Conservation (phyloP, 2,797 vertebrate genomes). For the Vespertilio murinus region DNA sequence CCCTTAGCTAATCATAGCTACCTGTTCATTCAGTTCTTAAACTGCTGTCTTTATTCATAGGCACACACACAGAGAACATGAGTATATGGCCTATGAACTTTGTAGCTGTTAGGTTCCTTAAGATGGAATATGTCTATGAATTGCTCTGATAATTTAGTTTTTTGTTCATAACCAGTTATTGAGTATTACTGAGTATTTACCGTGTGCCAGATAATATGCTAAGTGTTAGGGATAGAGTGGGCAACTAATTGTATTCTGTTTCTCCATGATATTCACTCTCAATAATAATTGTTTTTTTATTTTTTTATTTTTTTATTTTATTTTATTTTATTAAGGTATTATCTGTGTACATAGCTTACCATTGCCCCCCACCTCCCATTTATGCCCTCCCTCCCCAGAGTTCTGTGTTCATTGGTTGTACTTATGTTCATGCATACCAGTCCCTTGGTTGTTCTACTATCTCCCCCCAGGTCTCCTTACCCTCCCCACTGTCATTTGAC, state of each 20-base stretch:
- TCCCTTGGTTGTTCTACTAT: too few species aligned
- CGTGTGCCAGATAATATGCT: neutral
- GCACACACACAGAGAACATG: neutral
- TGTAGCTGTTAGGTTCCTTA: neutral
- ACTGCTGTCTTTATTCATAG: neutral
- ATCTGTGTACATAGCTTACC: too few species aligned
- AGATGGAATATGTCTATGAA: neutral
- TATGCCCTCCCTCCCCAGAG: too few species aligned
- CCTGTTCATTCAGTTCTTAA: neutral
- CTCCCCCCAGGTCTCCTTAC: too few species aligned
- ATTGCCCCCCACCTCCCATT: too few species aligned
- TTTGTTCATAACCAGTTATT: neutral
- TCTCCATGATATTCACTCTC: neutral
- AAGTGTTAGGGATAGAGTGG: neutral
- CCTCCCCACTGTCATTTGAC: too few species aligned
- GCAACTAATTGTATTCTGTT: neutral
- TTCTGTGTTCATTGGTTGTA: too few species aligned
- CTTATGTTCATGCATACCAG: too few species aligned
- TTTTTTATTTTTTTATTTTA: too few species aligned
- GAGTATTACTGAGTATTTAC: slow-evolving; percentile 7
- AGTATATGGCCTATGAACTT: neutral
- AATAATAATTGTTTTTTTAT: neutral
- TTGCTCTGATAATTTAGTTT: slow-evolving; percentile 11
- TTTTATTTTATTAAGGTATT: too few species aligned
- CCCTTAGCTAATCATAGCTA: neutral